Percentiles rank a stretch among this genome's conserved stretches.
phyloP scores from a whole-genome alignment of 2,888 invertebrate genomes.

The Eupithecia subfuscata region DNA sequence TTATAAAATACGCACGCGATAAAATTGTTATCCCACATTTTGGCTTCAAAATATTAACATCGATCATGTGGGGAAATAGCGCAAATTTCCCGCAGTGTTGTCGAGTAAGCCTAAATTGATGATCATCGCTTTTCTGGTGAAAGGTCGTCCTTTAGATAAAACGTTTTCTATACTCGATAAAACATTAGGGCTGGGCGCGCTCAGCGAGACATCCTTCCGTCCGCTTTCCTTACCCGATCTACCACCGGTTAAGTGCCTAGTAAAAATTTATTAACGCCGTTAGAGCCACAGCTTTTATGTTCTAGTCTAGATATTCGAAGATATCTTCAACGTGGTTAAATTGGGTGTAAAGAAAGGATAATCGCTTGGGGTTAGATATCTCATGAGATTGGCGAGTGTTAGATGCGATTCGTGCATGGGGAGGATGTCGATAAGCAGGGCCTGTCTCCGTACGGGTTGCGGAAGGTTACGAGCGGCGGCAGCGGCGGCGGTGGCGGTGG shows the following conservation, averaged over 20 bases:
- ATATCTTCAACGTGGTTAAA: constrained; percentile 38
- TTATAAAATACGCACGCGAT: background rate
- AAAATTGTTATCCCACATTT: background rate
- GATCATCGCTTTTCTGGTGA: constrained; percentile 36
- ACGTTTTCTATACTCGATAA: constrained; percentile 56
- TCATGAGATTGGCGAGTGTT: constrained; percentile 23
- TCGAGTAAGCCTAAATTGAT: constrained; percentile 19
- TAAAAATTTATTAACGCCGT: constrained; percentile 56
- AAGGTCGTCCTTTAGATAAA: constrained; percentile 53
- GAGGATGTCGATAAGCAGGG: constrained; percentile 66
- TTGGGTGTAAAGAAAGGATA: constrained; percentile 19
- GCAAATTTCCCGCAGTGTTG: constrained; percentile 3
- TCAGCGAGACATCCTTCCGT: constrained; percentile 58
- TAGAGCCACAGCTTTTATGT: constrained; percentile 44
- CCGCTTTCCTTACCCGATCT: constrained; percentile 54
- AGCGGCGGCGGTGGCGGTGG: constrained; percentile 69
- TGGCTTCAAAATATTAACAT: background rate
- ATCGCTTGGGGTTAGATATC: constrained; percentile 16
- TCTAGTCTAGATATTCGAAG: constrained; percentile 41
- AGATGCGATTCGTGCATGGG: constrained; percentile 49
- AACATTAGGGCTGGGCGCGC: constrained; percentile 55
- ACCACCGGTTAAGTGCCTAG: constrained; percentile 52
- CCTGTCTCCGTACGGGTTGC: constrained; percentile 76
- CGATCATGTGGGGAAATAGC: background rate
- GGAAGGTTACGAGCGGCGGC: constrained; percentile 73